Percentiles rank a stretch among this genome's conserved stretches.
These are phyloP conservation scores for Ammospiza maritima DNA, from an alignment of 2,797 vertebrate species.

Conservation along the genomic window DNA sequence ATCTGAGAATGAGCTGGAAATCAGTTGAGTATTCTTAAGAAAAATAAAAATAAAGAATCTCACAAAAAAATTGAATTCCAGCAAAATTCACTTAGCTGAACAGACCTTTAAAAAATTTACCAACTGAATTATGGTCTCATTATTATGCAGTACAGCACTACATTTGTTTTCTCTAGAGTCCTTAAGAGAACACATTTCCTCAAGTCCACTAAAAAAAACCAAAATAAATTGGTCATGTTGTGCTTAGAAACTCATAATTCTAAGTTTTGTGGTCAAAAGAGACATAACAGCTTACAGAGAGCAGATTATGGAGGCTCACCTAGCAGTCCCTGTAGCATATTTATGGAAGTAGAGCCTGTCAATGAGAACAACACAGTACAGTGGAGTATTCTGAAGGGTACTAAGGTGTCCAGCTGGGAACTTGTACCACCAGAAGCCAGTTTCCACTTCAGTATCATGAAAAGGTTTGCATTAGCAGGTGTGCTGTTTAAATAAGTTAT, in stretches of 20 bases:
- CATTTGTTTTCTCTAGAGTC: not conserved
- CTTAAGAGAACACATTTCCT: not conserved
- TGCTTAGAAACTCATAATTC: not conserved
- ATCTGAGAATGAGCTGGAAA: not conserved
- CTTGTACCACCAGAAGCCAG: not conserved
- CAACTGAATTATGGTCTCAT: not conserved
- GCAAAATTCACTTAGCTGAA: not conserved
- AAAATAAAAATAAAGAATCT: not conserved
- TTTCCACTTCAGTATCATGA: not conserved
- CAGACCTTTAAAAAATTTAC: not conserved
- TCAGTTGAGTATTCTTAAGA: not conserved
- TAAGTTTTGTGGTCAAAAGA: not conserved
- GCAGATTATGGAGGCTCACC: not conserved
- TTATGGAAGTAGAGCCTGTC: not conserved
- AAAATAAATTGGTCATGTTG: not conserved
- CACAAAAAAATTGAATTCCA: not conserved
- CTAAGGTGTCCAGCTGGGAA: not conserved
- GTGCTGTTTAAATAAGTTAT: constrained; percentile 11
- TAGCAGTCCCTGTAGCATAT: not conserved
- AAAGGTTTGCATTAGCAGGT: constrained; percentile 11
- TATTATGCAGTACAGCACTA: not conserved
- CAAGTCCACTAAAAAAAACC: not conserved
- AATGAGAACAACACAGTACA: not conserved
- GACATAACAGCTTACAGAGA: not conserved
- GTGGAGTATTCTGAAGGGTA: not conserved